Base-by-base conservation (phyloP, 1,140 invertebrate genomes). In the Frieseomelitta varia region DNA sequence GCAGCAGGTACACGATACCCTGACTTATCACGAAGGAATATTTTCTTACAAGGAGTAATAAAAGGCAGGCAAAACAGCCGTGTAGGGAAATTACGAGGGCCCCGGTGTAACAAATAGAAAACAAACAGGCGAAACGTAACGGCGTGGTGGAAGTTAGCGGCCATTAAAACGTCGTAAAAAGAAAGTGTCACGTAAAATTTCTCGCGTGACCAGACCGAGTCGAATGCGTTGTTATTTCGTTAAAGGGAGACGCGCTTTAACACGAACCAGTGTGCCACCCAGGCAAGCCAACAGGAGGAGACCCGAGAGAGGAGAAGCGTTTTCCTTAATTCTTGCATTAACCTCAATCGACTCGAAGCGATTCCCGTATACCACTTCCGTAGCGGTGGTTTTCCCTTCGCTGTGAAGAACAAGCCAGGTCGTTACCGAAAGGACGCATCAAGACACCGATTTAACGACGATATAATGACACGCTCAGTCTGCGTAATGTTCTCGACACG, bases 261-360 rank as follows among this genome's bases (percentile, higher is more conserved):
- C 58, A 63, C 55, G 47, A 81, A 55, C 53, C 30, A 14, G n/a
- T 4, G 61, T 53, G 53, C 78, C 83, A 84, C 83, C 71, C 83
- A 65, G 34, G 34, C 74, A 58, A 65, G 51, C 78, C 39, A 74
- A 65, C 63, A 65, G 78, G 84, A 47, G n/a, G 65, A 34, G 34
- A 27, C 67, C 61, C 77, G 30, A 63, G 24, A 47, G 39, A 39
- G 39, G 39, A 39, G 39, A 39, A 47, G 55, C 79, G 58, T 78
- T 78, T 78, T 68, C 75, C 74, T 71, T 83, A 51, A 72, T 83
- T 67, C 58, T 19, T n/a, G n/a, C 76, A 79, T 82, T 89, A 74
- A 87, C 91, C 91, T 92, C 88, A 90, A 90, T 92, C 87, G 91
- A 93, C 88, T 56, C 85, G 82, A 47, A 90, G 90, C 90, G 85